Evolutionary conservation across 1,140 invertebrate genomes (phyloP).

Genomic region (Rhopalosiphum maidis): DNA sequence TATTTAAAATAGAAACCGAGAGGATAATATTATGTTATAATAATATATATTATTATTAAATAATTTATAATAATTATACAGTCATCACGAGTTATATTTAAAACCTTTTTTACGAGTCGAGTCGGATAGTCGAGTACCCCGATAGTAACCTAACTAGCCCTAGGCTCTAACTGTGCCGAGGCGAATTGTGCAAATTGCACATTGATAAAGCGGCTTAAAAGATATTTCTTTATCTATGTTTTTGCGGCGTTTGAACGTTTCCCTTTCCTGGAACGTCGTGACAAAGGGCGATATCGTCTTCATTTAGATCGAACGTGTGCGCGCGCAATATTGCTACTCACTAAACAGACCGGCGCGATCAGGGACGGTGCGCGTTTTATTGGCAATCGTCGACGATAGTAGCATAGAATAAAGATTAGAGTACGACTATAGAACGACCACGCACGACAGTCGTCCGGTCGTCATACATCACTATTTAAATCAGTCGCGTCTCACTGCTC

Average conservation of each 20-base stretch:
- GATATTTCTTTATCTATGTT: background rate
- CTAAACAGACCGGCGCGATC: background rate
- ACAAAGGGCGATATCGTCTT: background rate
- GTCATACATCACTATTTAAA: too few species aligned
- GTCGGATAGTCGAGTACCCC: too few species aligned
- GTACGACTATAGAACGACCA: background rate
- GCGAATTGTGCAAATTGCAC: too few species aligned
- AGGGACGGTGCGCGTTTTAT: background rate
- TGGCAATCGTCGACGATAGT: background rate
- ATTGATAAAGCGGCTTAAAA: background rate
- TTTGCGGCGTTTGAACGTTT: background rate
- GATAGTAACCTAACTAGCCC: too few species aligned
- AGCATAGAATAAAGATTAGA: too few species aligned
- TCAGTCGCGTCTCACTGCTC: background rate
- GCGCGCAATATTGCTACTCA: background rate
- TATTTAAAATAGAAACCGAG: too few species aligned
- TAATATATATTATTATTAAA: too few species aligned
- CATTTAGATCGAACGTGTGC: background rate
- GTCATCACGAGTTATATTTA: too few species aligned
- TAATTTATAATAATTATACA: too few species aligned
- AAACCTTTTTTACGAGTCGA: too few species aligned
- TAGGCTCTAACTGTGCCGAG: too few species aligned
- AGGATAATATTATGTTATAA: too few species aligned
- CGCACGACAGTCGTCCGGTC: background rate
- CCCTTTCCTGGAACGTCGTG: background rate